Evolutionary conservation across 2,888 invertebrate species (phyloP).

Genomic region (Clunio marinus): DNA sequence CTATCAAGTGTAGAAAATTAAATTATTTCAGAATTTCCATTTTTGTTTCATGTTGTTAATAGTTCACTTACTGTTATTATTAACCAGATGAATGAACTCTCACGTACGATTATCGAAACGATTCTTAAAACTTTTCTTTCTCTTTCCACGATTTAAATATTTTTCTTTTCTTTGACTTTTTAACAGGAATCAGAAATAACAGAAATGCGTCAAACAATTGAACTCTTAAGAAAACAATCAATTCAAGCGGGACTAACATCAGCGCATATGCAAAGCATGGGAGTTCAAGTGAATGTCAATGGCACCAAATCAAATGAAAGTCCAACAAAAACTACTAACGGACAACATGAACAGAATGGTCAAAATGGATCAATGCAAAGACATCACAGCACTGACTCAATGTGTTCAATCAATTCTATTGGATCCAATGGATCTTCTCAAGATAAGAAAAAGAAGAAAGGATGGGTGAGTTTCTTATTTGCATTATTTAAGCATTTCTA

Average conservation of each 20-base stretch:
- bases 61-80: no score
- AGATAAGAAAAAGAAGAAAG: conserved; percentile 84
- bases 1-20: no score
- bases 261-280: conserved; percentile 66
- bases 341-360: neutral
- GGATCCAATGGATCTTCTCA: conserved; percentile 86
- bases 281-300: conserved; percentile 49
- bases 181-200: conserved; percentile 84
- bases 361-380: conserved; percentile 61
- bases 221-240: conserved; percentile 84
- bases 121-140: no score
- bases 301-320: conserved; percentile 10
- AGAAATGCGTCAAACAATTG: conserved; percentile 88
- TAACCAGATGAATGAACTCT: no score
- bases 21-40: no score
- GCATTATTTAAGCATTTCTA: no score
- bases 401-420: conserved; percentile 83
- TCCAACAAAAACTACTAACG: conserved; percentile 11
- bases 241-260: conserved; percentile 79
- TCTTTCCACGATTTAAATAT: neutral
- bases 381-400: conserved; percentile 93
- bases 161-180: no score
- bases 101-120: no score
- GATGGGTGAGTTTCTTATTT: conserved; percentile 68
- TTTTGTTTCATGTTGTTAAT: no score